Evolutionary conservation across 2,113 vertebrate genomes (phyloP), one percentile per base, ranked within the genome.

Genomic region (Pituophis catenifer): DNA sequence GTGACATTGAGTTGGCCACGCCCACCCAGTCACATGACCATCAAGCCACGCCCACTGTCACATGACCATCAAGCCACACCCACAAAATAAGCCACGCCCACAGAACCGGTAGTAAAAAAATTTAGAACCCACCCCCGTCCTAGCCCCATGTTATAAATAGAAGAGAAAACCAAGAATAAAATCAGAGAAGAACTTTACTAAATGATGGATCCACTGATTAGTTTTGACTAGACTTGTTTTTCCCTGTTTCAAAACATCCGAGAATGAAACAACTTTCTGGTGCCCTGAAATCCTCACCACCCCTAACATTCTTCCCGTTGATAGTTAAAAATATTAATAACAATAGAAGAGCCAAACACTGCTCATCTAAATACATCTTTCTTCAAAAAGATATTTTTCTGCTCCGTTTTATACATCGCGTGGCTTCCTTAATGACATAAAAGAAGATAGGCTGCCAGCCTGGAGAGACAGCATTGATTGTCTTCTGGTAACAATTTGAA

Each of bases 401-500:
- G 33, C 89, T 93, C 65, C 92, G 70, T 87, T 95, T 94, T 94
- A 93, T 70, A 86, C 75, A 29, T 50, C 21, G 50, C 38, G 29
- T 93, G 48, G 3, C 89, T 81, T 88, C 10, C 92, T 93, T 88
- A 93, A 86, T 62, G 65, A 94, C 52, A 87, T 70, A 65, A 95
- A 94, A 38, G 57, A 85, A 94, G 91, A 90, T 85, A 29, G 94
- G 94, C 50, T 70, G 24, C 75, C 86, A 24, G 62, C n/a, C 23
- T 2, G 92, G 93, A 90, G 90, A 75, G 57, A 75, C 29, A 15
- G 38, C 89, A 81, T 15, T 12, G 92, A 54, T 91, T 95, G n/a
- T 91, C 65, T 65, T 2, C 48, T 90, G 58, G 88, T 48, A 88
- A 93, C 33, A 90, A 93, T 93, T 93, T 90, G 93, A 95, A 95